Evolutionary conservation across 53 echinoderm and acorn worm species (phyloP).

Genomic region (Henricia sp.): DNA sequence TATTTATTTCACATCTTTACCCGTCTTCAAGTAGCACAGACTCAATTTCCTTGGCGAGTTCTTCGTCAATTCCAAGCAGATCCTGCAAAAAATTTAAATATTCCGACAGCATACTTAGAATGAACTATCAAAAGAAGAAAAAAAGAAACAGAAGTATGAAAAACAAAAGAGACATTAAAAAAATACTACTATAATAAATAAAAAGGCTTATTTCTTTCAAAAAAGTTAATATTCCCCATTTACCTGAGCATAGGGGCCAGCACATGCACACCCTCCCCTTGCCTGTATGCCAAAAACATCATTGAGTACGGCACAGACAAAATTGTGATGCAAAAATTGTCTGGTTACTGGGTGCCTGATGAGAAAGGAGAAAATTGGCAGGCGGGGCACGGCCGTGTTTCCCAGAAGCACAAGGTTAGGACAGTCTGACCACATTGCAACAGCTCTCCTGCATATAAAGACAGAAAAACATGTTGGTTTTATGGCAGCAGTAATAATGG

Average conservation of each 20-base stretch:
- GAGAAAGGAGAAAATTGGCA: constrained; percentile 89
- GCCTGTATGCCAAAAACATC: constrained; percentile 96
- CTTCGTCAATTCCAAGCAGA: constrained; percentile 85
- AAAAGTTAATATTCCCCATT: too few species aligned
- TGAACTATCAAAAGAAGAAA: too few species aligned
- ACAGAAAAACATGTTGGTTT: neutral
- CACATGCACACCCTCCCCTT: constrained; percentile 93
- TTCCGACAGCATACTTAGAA: too few species aligned
- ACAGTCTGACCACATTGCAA: constrained; percentile 56
- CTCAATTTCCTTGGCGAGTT: constrained; percentile 84
- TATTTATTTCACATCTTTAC: constrained; percentile 53
- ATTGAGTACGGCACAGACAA: constrained; percentile 88
- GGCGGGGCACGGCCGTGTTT: constrained; percentile 63
- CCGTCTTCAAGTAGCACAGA: constrained; percentile 85
- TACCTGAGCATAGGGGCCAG: constrained; percentile 99
- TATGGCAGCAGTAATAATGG: too few species aligned
- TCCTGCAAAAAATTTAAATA: constrained; percentile 53
- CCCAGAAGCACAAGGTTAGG: constrained; percentile 83
- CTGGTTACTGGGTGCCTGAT: constrained; percentile 75
- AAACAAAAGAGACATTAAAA: too few species aligned
- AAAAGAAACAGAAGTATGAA: too few species aligned
- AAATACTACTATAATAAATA: too few species aligned
- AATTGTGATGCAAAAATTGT: constrained; percentile 92
- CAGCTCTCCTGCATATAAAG: constrained; percentile 68
- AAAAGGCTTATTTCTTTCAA: too few species aligned